These are phyloP conservation scores for Platyscapa corneri DNA, from an alignment of 1,140 invertebrate species.

Conservation along the genomic window DNA sequence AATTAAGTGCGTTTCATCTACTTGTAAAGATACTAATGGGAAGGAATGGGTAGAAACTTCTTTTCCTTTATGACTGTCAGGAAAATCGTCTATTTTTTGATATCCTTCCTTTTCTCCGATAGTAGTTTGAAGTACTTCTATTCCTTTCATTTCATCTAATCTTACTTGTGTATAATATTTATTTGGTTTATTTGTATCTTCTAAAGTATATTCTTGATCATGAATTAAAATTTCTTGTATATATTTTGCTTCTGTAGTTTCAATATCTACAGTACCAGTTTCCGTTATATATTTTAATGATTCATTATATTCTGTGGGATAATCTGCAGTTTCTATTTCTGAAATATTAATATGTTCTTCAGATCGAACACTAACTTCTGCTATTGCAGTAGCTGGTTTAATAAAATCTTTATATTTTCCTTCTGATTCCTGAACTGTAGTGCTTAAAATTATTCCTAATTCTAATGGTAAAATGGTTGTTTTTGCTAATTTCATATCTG, in stretches of 20 bases:
- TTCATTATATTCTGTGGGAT: conserved; percentile 74
- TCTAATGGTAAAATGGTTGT: conserved; percentile 75
- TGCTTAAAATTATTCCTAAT: conserved; percentile 74
- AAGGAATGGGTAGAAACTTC: conserved; percentile 73
- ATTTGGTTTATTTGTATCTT: conserved; percentile 64
- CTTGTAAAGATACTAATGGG: conserved; percentile 75
- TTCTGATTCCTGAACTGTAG: conserved; percentile 77
- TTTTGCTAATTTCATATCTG: conserved; percentile 73
- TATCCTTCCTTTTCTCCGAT: conserved; percentile 77
- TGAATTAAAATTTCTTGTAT: conserved; percentile 75
- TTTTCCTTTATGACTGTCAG: conserved; percentile 76
- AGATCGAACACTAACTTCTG: conserved; percentile 73
- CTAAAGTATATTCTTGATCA: conserved; percentile 74
- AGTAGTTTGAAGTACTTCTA: conserved; percentile 75
- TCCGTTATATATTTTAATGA: conserved; percentile 75
- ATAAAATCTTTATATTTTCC: conserved; percentile 68
- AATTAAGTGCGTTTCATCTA: conserved; percentile 77
- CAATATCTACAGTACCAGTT: conserved; percentile 70
- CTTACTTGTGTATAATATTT: conserved; percentile 66
- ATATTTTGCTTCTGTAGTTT: conserved; percentile 77
- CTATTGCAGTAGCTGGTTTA: conserved; percentile 72
- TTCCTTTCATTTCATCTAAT: conserved; percentile 71
- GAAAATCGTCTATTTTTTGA: conserved; percentile 72
- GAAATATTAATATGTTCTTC: conserved; percentile 76
- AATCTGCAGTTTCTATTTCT: conserved; percentile 76